Base-by-base conservation (phyloP, 2,888 invertebrate species). In the Tachystola acroxantha region DNA sequence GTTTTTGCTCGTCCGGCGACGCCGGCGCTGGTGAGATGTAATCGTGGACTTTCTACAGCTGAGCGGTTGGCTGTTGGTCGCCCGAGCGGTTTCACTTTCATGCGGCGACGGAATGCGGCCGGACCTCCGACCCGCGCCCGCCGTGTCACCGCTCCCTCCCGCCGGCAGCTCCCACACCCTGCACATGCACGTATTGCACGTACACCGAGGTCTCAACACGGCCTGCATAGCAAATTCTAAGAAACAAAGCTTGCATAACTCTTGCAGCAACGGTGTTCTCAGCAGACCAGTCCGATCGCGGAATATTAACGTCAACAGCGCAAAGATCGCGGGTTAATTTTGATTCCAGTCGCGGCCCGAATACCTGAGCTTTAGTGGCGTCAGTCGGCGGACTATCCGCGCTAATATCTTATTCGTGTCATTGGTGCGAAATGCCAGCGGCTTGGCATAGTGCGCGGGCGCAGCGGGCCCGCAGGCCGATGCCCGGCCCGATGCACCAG, bases 321-420 rank as follows among this genome's bases (percentile, higher is more conserved):
- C 45, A 47, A n/a, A n/a, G 46, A 53, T 54, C 51, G 52, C 49
- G 48, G 54, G 64, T 70, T 71, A 67, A 74, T 72, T 75, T 64
- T 50, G 68, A 70, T 69, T 64, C 61, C 65, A 67, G 66, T 53
- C 60, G 68, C 61, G 76, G 51, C 71, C 72, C 63, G 70, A 74
- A 79, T 79, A 75, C 70, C 64, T 57, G 57, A 56, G 59, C 56
- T 42, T 60, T 56, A 65, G 50, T 58, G 65, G 60, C 65, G 64
- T 56, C 64, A 63, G 56, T 54, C 62, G 63, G 59, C 60, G 58
- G 60, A 61, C 72, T 78, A 80, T 81, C 77, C 72, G 74, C 71
- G 76, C 77, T 79, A 80, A 84, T 85, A 82, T 85, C 84, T 84
- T 80, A 84, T 84, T 82, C 72, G 82, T 84, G 85, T 84, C 85